Conservation (phyloP, 2,888 invertebrate genomes). For the Drosophila fulvimacula region DNA sequence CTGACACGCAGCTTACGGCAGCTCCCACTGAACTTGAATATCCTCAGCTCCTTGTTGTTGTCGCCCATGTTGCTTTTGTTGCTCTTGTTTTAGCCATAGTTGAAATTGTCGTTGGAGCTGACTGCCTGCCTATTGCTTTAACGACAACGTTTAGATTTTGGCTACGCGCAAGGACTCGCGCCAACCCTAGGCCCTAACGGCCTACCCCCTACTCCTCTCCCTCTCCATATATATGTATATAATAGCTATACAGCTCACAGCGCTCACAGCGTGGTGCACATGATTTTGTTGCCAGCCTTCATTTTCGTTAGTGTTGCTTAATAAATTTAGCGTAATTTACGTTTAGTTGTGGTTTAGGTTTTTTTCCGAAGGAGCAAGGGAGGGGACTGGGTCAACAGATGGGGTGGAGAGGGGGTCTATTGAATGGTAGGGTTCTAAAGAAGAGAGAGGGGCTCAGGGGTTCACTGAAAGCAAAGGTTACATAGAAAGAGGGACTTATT, state of each 20-base stretch:
- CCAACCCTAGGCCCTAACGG: neutral
- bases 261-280: conserved; percentile 29
- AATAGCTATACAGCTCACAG: conserved; percentile 3
- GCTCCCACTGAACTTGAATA: conserved; percentile 30
- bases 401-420: neutral
- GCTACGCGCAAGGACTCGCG: conserved; percentile 21
- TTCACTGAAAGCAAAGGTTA: neutral
- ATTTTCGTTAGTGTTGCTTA: conserved; percentile 62
- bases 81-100: conserved; percentile 11
- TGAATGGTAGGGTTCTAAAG: neutral
- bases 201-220: neutral
- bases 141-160: conserved; percentile 69
- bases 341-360: conserved; percentile 66
- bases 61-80: conserved; percentile 1
- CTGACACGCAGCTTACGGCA: conserved; percentile 62
- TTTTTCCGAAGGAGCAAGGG: neutral
- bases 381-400: neutral
- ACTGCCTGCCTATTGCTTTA: conserved; percentile 57
- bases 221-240: neutral
- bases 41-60: conserved; percentile 2
- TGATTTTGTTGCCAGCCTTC: conserved; percentile 48
- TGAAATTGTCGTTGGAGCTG: conserved; percentile 21
- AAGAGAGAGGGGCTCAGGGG: neutral
- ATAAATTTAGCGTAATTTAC: conserved; percentile 77
- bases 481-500: neutral